A percentile compares a stretch with the other conserved stretches of the same genome.
phyloP scores from a whole-genome alignment of 2,113 vertebrate species.

The Lichenostomus cassidix region DNA sequence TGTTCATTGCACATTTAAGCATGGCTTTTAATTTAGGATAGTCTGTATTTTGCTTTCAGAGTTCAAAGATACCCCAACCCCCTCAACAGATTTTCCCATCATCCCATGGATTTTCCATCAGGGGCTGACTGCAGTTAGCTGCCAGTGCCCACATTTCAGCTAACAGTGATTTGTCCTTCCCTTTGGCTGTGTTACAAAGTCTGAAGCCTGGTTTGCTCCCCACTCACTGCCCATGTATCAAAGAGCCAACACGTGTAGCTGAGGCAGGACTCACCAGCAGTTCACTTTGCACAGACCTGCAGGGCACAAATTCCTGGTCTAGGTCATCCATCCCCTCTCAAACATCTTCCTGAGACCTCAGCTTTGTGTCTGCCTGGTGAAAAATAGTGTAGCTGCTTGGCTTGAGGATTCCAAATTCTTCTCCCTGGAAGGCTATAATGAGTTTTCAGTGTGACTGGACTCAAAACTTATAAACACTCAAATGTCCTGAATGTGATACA shows the following conservation, averaged over 20 bases:
- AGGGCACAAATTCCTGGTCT: not conserved
- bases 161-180: not conserved
- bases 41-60: not conserved
- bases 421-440: not conserved
- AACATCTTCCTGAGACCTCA: not conserved
- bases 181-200: not conserved
- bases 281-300: not conserved
- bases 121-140: not conserved
- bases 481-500: not conserved
- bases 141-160: not conserved
- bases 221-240: not conserved
- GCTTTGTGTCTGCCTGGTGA: accelerated
- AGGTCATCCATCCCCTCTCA: not conserved
- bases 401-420: not conserved
- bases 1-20: not conserved
- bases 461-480: not conserved
- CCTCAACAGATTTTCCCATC: not conserved
- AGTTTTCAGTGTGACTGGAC: not conserved
- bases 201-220: not conserved
- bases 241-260: not conserved
- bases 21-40: not conserved
- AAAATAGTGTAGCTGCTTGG: not conserved
- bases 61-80: not conserved
- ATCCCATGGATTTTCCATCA: not conserved
- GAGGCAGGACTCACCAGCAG: not conserved